Percentiles rank a stretch among this genome's conserved stretches.
phyloP scores from a whole-genome alignment of 2,113 vertebrate genomes.

The Mormyrus iriodes region DNA sequence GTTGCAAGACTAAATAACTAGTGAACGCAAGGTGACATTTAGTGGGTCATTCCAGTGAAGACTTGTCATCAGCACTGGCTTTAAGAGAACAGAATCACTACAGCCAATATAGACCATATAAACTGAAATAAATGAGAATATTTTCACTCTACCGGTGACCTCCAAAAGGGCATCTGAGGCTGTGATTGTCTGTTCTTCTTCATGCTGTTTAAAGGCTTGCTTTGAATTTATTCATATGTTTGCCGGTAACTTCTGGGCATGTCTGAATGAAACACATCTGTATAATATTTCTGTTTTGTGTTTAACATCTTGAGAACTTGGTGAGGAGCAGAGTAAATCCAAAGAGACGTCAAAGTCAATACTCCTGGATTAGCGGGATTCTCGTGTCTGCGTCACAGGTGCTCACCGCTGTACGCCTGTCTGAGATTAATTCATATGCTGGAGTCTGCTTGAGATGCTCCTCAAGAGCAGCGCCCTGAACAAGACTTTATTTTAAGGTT shows the following conservation, averaged over 20 bases:
- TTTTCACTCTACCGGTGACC: not conserved
- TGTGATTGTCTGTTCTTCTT: not conserved
- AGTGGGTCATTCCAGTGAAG: not conserved
- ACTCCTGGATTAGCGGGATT: not conserved
- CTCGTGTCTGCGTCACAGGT: not conserved
- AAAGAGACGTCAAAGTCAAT: not conserved
- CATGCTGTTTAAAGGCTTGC: not conserved
- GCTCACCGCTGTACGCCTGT: not conserved
- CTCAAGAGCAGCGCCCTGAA: not conserved
- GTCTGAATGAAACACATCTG: conserved; percentile 15
- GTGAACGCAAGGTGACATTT: not conserved
- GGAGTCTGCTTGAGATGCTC: not conserved
- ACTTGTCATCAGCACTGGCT: not conserved
- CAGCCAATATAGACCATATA: not conserved
- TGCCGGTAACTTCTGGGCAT: not conserved
- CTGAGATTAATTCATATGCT: not conserved
- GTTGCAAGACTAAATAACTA: not conserved
- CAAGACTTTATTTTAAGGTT: not conserved
- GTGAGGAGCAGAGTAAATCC: not conserved
- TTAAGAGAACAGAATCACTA: not conserved
- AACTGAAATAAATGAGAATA: not conserved
- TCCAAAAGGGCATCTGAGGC: conserved; percentile 5
- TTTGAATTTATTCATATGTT: not conserved
- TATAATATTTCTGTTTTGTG: conserved; percentile 7
- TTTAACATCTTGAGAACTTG: not conserved